Conservation (phyloP, 2,113 vertebrate species). For the Rallus limicola region DNA sequence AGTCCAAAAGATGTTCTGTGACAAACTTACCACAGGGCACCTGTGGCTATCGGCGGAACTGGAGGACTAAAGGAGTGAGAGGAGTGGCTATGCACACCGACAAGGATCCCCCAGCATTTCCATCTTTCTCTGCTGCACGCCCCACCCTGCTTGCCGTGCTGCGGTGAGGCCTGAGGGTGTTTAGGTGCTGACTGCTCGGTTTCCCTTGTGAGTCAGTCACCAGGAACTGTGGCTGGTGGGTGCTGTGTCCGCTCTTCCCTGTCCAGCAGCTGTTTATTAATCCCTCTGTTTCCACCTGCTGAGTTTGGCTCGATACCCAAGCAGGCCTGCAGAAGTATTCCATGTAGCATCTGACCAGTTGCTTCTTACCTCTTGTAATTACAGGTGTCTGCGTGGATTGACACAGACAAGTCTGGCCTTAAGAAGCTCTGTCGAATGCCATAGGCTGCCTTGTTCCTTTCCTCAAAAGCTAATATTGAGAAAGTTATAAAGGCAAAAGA, state of each 20-base stretch:
- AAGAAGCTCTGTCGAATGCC: neutral
- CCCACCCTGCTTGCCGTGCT: neutral
- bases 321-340: neutral
- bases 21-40: neutral
- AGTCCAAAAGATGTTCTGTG: neutral
- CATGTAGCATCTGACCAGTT: neutral
- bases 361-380: neutral
- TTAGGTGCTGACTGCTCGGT: neutral
- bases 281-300: neutral
- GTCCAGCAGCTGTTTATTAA: neutral
- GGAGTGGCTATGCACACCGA: fast-evolving
- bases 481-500: neutral
- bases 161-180: neutral
- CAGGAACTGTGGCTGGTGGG: neutral
- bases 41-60: neutral
- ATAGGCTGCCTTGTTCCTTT: neutral
- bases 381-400: neutral
- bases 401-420: neutral
- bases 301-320: neutral
- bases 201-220: neutral
- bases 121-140: neutral
- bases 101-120: fast-evolving
- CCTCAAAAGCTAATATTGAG: neutral
- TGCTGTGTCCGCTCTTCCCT: fast-evolving
- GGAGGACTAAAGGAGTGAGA: neutral